Conservation (phyloP, 2,113 vertebrate species). For the Plecotus auritus region DNA sequence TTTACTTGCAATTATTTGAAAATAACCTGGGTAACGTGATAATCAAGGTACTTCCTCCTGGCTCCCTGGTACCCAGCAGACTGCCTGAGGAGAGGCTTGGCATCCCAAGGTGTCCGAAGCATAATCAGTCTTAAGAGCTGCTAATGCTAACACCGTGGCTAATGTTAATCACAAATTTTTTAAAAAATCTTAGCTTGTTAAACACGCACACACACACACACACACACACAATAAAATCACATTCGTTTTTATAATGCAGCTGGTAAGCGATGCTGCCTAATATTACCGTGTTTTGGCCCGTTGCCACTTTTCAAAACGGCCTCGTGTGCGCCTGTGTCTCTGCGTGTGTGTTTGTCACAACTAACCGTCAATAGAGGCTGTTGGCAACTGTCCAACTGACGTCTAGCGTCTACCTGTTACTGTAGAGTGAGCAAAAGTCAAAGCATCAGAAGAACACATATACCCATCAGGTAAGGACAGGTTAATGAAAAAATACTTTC, state of each 20-base stretch:
- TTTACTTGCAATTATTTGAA: slow-evolving; percentile 88
- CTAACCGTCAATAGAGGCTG: neutral
- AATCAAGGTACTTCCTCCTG: slow-evolving; percentile 87
- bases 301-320: neutral
- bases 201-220: slow-evolving; percentile 66
- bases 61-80: slow-evolving; percentile 83
- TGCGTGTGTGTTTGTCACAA: neutral
- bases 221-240: slow-evolving; percentile 30
- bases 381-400: neutral
- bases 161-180: slow-evolving; percentile 81
- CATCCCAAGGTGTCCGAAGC: slow-evolving; percentile 86
- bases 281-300: neutral
- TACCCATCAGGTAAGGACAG: neutral
- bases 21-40: slow-evolving; percentile 86
- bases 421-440: neutral
- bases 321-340: neutral
- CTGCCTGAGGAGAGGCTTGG: slow-evolving; percentile 84
- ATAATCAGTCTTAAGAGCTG: slow-evolving; percentile 87
- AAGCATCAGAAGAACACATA: neutral
- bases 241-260: slow-evolving; percentile 55
- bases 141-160: slow-evolving; percentile 83
- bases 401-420: neutral
- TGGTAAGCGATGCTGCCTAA: slow-evolving; percentile 27
- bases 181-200: slow-evolving; percentile 62
- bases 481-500: neutral